Conservation (phyloP, 2,113 vertebrate species). For the Phalacrocorax brasilianus region DNA sequence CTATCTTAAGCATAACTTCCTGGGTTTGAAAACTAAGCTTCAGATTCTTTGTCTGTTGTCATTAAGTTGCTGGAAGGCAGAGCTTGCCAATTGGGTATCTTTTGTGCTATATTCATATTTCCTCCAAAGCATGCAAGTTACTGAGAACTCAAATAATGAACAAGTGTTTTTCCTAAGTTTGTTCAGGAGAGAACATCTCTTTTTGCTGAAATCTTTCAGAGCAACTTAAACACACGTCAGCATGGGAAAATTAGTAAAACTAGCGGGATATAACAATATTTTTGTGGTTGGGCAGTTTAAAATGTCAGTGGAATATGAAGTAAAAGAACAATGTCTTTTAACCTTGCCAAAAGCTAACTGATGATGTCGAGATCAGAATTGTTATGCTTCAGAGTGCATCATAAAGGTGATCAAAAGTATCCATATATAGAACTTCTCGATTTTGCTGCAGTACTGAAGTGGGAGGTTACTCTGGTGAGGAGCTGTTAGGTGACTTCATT, state of each 20-base stretch:
- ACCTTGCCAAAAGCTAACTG: background rate
- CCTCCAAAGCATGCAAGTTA: background rate
- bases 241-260: background rate
- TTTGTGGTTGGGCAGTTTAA: background rate
- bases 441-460: accelerated
- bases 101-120: background rate
- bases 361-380: accelerated
- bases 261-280: background rate
- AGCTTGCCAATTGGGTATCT: background rate
- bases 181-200: background rate
- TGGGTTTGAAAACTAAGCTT: background rate
- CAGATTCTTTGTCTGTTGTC: background rate
- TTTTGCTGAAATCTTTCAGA: background rate
- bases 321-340: background rate
- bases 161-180: background rate
- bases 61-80: background rate
- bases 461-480: background rate
- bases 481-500: background rate
- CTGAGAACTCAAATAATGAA: background rate
- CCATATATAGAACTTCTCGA: accelerated
- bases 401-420: background rate
- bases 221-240: background rate
- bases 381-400: background rate
- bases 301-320: background rate
- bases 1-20: background rate